Percentiles rank a stretch among this genome's conserved stretches.
phyloP scores from a whole-genome alignment of 2,113 vertebrate species.

The Sinocyclocheilus grahami region DNA sequence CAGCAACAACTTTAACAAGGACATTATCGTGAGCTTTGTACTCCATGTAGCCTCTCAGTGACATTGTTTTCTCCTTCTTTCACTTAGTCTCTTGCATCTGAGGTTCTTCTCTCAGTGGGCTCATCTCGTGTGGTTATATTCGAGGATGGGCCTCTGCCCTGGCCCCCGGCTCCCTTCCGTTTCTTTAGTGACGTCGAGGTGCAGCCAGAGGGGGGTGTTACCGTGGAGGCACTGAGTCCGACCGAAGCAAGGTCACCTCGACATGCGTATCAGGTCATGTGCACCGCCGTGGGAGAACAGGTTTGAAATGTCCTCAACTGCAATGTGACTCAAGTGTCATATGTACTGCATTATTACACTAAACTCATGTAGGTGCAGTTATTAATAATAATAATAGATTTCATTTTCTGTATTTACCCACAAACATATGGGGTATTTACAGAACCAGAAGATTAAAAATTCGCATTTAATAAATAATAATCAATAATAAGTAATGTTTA shows the following conservation, averaged over 20 bases:
- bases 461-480: too few relatives aligned
- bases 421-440: too few relatives aligned
- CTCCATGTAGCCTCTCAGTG: background rate
- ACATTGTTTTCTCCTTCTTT: slow-evolving; percentile 16
- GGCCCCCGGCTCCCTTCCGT: slow-evolving; percentile 66
- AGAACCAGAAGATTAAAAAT: too few relatives aligned
- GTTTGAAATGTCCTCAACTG: slow-evolving; percentile 54
- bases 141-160: slow-evolving; percentile 68
- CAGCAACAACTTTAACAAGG: background rate
- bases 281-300: slow-evolving; percentile 69
- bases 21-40: slow-evolving; percentile 13
- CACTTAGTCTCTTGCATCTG: slow-evolving; percentile 49
- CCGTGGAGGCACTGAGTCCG: slow-evolving; percentile 54
- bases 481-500: too few relatives aligned
- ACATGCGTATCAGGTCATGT: slow-evolving; percentile 61
- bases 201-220: slow-evolving; percentile 57
- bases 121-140: slow-evolving; percentile 65
- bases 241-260: slow-evolving; percentile 60
- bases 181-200: slow-evolving; percentile 69
- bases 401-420: too few relatives aligned
- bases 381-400: background rate
- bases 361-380: background rate
- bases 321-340: background rate
- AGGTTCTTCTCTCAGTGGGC: slow-evolving; percentile 65
- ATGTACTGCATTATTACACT: background rate